Base-by-base conservation (phyloP, 2,888 invertebrate species). In the Coremacera marginata region DNA sequence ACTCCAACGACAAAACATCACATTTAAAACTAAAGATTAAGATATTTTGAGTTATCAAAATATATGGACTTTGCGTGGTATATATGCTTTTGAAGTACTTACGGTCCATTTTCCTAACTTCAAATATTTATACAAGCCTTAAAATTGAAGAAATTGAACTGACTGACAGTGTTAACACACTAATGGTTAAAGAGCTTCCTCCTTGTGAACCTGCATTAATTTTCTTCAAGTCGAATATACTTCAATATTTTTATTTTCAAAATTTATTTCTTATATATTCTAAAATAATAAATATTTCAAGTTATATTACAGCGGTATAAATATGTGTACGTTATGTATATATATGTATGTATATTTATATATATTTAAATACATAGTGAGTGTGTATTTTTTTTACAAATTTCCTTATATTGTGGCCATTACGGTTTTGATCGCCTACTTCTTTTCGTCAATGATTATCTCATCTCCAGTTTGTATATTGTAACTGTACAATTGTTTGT, bases 381-480 rank as follows among this genome's bases (percentile, higher is more conserved):
- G 14, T 8, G 70, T 11, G 51, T 27, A 51, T 3, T 31, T 52
- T 27, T 31, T 7, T 16, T 2, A 70, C 16, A 14, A 5, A n/a
- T 44, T 27, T 34, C 62, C 1, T 22, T 25, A 62, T 3, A 22
- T 37, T 16, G 11, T n/a, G 9, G 11, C 11, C 8, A 27, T 19
- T 37, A 8, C 14, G n/a, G 16, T 57, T 34, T 31, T 5, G 22
- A 19, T 34, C 34, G 37, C 14, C 62, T 68, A 88, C 79, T 89
- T 89, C 88, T 96, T 96, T 79, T 93, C 94, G 88, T 96, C 96
- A 79, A 97, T 94, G 81, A 96, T 95, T 84, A 97, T 96, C 89
- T 96, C 96, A 89, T 97, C 97, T 14, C 96, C 97, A 78, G 95
- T 94, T 81, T 94, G 91, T 79, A 97, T 95, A 89, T 96, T 96